Base-by-base conservation (phyloP, 1,140 invertebrate species). In the Mactra quadrangularis region DNA sequence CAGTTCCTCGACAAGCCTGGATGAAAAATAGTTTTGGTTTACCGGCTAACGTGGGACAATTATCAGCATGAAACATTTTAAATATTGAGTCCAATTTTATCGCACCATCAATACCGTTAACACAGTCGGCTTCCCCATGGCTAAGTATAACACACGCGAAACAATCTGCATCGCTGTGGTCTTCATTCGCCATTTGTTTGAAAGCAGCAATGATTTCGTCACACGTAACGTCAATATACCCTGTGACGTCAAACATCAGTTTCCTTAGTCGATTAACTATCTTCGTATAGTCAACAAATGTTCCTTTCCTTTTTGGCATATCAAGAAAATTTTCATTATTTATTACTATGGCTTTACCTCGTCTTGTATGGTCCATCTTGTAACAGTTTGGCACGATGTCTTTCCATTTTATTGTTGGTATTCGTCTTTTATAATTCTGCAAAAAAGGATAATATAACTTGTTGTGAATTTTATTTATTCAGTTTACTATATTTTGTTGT, bases 11-110 rank as follows among this genome's bases (percentile, higher is more conserved):
- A 71, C 90, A 91, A 22, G 89, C 86, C 77, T 90, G 88, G 22
- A 91, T 82, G 45, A 91, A 83, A 76, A 91, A 91, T 25, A 91
- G 81, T 68, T 91, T 91, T 4, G 90, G 90, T 72, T 90, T 91
- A 22, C 75, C 83, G 7, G 57, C 62, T 17, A 91, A 68, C 33
- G 52, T 55, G 29, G 41, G 77, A 86, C 87, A 91, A 31, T 83
- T 82, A 13, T 62, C 31, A 41, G 86, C 84, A 60, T 85, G 86
- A 60, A 91, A 90, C 25, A 83, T 88, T 29, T 85, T 86, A 3
- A 87, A 89, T 27, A 89, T 87, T 6, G 82, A 31, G 38, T 84
- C 45, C 22, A 88, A 38, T 45, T 85, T 45, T 0, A 91, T 52
- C 9, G n/a, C 15, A 9, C 75, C 50, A 77, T 91, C 86, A 4